A percentile compares a stretch with the other conserved stretches of the same genome.
These are phyloP conservation scores for Coenobita brevimanus DNA, from an alignment of 1,140 invertebrate species.

Conservation along the genomic window DNA sequence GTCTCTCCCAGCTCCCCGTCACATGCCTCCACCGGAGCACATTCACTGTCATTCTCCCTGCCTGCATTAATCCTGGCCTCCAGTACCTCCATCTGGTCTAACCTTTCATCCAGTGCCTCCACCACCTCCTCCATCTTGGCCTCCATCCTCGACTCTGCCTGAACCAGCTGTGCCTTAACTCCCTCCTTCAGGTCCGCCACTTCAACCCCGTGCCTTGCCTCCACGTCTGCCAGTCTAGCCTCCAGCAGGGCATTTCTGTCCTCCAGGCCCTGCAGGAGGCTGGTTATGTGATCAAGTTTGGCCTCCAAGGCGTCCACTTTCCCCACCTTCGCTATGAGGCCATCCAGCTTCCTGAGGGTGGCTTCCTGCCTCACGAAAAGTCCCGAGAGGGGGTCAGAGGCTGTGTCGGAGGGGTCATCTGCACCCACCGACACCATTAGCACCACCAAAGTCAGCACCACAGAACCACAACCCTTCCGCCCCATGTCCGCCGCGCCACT, in stretches of 20 bases:
- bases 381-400: constrained; percentile 8
- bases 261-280: constrained; percentile 1
- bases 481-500: constrained; percentile 1
- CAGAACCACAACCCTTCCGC: not conserved
- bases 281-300: not conserved
- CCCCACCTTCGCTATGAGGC: constrained; percentile 23
- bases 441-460: not conserved
- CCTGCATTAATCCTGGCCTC: too few relatives aligned
- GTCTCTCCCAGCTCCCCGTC: too few relatives aligned
- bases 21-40: too few relatives aligned
- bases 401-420: not conserved
- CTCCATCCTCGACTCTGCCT: not conserved
- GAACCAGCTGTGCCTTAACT: not conserved
- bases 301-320: constrained; percentile 28
- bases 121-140: not conserved
- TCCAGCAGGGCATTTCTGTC: not conserved
- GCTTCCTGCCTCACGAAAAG: constrained; percentile 41
- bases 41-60: too few relatives aligned
- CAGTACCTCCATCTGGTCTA: too few relatives aligned
- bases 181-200: not conserved
- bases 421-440: not conserved
- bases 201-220: not conserved
- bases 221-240: not conserved
- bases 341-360: constrained; percentile 38
- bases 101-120: not conserved